Conservation (phyloP, 2,797 vertebrate genomes). For the Strix occidentalis region DNA sequence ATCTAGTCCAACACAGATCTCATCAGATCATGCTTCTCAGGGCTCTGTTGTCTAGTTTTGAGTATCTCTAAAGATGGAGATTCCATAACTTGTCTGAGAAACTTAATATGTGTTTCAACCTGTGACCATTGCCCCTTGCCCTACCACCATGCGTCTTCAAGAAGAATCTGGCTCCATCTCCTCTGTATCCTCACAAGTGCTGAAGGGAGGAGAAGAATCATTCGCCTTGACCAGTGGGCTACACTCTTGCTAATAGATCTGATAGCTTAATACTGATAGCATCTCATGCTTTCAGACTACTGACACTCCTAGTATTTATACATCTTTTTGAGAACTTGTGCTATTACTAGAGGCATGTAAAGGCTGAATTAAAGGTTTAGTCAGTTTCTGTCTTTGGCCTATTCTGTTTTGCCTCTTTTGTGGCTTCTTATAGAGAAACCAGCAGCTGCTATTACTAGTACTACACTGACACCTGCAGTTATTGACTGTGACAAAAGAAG, state of each 20-base stretch:
- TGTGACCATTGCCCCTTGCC: background rate
- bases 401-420: background rate
- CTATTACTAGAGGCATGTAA: rapidly evolving
- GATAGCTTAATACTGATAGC: background rate
- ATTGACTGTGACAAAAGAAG: background rate
- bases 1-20: background rate
- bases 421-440: background rate
- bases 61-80: background rate
- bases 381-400: background rate
- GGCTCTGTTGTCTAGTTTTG: background rate
- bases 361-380: background rate
- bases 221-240: background rate
- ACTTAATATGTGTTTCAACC: background rate
- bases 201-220: background rate
- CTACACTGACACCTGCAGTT: background rate
- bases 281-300: background rate
- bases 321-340: background rate
- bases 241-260: background rate
- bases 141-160: too few relatives aligned
- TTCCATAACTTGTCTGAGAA: background rate
- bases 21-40: background rate
- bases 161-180: background rate
- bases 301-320: background rate
- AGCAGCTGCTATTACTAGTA: background rate
- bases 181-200: rapidly evolving